These are phyloP conservation scores for Emmelina monodactyla DNA, from an alignment of 2,888 invertebrate genomes.

Conservation along the genomic window DNA sequence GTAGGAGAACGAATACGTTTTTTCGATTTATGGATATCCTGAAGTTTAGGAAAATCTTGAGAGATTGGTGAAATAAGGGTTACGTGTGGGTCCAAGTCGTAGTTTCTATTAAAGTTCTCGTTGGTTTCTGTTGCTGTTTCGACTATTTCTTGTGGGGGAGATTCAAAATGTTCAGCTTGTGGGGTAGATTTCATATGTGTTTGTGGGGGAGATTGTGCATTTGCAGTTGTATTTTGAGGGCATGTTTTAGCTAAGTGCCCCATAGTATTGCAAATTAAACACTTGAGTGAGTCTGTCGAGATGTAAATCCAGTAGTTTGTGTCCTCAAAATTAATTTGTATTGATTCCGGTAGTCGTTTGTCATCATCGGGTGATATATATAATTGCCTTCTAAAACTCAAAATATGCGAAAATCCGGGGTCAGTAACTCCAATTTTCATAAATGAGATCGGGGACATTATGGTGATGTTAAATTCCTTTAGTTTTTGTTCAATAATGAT, in stretches of 20 bases:
- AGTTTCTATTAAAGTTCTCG: neutral
- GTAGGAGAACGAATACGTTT: neutral
- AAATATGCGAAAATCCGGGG: conserved; percentile 8
- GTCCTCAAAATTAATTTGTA: conserved; percentile 11
- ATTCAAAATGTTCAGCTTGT: no score
- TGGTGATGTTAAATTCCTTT: conserved; percentile 6
- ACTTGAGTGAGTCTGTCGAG: conserved; percentile 10
- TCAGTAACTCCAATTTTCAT: conserved; percentile 7
- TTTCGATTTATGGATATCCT: neutral
- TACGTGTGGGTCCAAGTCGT: no score
- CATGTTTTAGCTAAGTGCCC: conserved; percentile 10
- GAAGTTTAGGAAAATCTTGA: no score
- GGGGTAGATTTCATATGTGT: no score
- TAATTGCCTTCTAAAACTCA: conserved; percentile 10
- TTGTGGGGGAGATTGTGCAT: neutral
- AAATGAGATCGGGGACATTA: conserved; percentile 7
- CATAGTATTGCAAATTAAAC: conserved; percentile 10
- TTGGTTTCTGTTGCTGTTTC: no score
- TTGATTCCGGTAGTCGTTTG: conserved; percentile 7
- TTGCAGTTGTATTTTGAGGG: conserved; percentile 1
- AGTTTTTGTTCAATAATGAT: conserved; percentile 6
- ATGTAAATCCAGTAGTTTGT: conserved; percentile 13
- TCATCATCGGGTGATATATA: conserved; percentile 11
- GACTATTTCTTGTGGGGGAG: no score
- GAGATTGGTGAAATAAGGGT: no score